Conservation (phyloP, 2,797 vertebrate species). For the Rallus crepitans region DNA sequence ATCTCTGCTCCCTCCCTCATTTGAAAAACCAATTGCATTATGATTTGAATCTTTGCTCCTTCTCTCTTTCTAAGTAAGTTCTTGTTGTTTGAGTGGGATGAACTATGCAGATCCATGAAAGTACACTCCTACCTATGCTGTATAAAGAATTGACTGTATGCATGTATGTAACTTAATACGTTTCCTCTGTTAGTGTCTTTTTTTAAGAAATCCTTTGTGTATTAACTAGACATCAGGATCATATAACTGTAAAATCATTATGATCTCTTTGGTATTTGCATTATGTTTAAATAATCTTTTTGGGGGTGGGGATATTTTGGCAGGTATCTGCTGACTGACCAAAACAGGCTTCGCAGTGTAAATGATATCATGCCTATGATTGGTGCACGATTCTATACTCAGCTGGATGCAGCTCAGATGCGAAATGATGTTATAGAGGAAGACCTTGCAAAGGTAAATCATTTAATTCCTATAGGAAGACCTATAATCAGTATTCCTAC, state of each 20-base stretch:
- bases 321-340: slow-evolving; percentile 97
- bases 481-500: background rate
- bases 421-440: slow-evolving; percentile 99
- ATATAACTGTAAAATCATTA: background rate
- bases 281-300: background rate
- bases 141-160: background rate
- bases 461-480: background rate
- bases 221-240: background rate
- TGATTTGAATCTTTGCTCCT: background rate
- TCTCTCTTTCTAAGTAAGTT: background rate
- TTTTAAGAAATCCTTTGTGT: background rate
- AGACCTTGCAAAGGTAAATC: slow-evolving; percentile 94
- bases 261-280: background rate
- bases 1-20: background rate
- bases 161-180: background rate
- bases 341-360: slow-evolving; percentile 96
- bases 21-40: background rate
- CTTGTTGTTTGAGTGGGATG: background rate
- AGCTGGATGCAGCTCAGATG: slow-evolving; percentile 98
- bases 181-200: background rate
- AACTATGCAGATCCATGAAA: background rate
- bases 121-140: background rate
- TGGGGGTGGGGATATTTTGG: slow-evolving; percentile 49
- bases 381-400: slow-evolving; percentile 98
- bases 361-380: slow-evolving; percentile 99